Percentiles rank a stretch among this genome's conserved stretches.
Evolutionary conservation across 2,888 invertebrate genomes (phyloP).

Genomic region (Phorcus lineatus): DNA sequence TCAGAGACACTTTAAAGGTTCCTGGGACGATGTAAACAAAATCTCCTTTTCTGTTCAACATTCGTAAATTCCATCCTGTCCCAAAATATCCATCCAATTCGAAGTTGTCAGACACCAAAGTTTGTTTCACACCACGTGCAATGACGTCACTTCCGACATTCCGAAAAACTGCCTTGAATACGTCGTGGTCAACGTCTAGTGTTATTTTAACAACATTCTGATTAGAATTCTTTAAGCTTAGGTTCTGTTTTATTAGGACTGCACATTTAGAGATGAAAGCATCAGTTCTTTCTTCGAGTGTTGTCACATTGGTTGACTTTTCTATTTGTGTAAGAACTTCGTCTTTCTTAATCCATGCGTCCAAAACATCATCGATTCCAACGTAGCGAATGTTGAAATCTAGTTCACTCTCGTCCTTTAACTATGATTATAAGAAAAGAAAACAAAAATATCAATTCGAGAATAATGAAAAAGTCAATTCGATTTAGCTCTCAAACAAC

Average conservation of each 20-base stretch:
- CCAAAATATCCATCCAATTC: constrained; percentile 9
- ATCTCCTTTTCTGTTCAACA: constrained; percentile 18
- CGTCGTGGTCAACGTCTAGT: not conserved
- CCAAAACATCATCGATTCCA: not conserved
- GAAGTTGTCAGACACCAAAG: not conserved
- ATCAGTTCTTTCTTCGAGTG: not conserved
- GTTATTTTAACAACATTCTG: not conserved
- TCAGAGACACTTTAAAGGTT: constrained; percentile 13
- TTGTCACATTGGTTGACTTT: not conserved
- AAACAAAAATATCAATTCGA: not conserved
- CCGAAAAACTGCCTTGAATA: not conserved
- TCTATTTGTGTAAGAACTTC: not conserved
- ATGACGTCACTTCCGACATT: not conserved
- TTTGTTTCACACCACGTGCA: not conserved
- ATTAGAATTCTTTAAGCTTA: not conserved
- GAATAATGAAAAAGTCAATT: not conserved
- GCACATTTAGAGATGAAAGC: not conserved
- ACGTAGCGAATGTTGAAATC: not conserved
- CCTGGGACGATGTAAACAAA: constrained; percentile 18
- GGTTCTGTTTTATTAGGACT: not conserved
- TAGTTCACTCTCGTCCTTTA: constrained; percentile 1
- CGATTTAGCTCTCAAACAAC: not conserved
- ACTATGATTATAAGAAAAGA: not conserved
- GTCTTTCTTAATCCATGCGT: constrained; percentile 9
- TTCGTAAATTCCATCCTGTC: not conserved